Evolutionary conservation across 2,797 vertebrate genomes (phyloP).

Genomic region (Sebastes variabilis): DNA sequence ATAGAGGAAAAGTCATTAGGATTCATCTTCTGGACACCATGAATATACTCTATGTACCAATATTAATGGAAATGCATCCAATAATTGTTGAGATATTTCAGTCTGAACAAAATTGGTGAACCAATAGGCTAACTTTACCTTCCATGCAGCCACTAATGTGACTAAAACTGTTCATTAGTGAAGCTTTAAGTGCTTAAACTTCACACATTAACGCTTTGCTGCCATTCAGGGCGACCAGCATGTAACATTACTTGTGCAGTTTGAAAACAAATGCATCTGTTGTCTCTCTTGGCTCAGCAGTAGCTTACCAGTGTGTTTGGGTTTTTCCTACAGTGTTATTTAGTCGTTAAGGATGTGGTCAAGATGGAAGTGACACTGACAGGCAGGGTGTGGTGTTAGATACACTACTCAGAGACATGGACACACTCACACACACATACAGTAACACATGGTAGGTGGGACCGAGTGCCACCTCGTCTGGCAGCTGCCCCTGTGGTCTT

Average conservation of each 20-base stretch:
- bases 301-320: conserved; percentile 32
- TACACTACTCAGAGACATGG: background rate
- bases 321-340: conserved; percentile 39
- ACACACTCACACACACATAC: background rate
- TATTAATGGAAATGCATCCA: no score
- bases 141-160: background rate
- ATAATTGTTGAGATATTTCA: background rate
- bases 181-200: background rate
- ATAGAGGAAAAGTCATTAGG: background rate
- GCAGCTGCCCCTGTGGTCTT: conserved; percentile 31
- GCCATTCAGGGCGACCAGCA: background rate
- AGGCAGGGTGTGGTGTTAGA: conserved; percentile 28
- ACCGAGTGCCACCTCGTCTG: conserved; percentile 28
- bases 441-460: conserved; percentile 12
- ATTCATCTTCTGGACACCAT: background rate
- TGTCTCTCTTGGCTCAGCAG: conserved; percentile 22
- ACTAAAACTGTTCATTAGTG: background rate
- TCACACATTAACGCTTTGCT: background rate
- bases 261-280: conserved; percentile 20
- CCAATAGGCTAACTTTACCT: background rate
- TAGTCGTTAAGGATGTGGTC: conserved; percentile 63
- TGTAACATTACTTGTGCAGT: background rate
- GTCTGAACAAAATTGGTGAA: background rate
- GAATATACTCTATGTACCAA: background rate
- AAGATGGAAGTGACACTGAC: conserved; percentile 18